Evolutionary conservation across 2,113 vertebrate species (phyloP), one percentile per base, ranked within the genome.

Genomic region (Azemiops feae): DNA sequence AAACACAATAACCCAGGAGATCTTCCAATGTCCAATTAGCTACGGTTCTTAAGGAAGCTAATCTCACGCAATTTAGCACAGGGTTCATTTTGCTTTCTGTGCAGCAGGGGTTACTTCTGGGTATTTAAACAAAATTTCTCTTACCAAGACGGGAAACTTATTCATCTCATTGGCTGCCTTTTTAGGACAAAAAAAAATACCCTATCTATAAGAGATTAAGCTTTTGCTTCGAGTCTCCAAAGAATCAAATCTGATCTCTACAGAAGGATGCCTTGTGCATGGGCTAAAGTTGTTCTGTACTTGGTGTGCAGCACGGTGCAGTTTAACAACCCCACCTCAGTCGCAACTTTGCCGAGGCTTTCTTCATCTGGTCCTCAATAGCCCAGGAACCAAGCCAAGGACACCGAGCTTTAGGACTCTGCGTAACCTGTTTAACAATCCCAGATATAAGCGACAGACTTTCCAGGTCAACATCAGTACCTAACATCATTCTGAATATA

Each of bases 61-160:
- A 95, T 93, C 93, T 92, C 92, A 91, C 23, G 81, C 92, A 92
- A 95, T 91, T 93, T 96, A 94, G 87, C 94, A 50, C 74, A 92
- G 47, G 47, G 25, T 45, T 88, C 7, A 12, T 2, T n/a, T 93
- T 16, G 92, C 88, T 74, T 92, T 55, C 22, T 81, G 27, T 43
- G 43, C 27, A 45, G 0, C 8, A n/a, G 4, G 30, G 39, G 25
- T 89, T 91, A 30, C 22, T 30, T 12, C 54, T 22, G 52, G 2
- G 23, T 47, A 45, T 45, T 92, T 69, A 47, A 81, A 81, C 18
- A 47, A 85, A 88, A 88, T 93, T 90, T 93, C 25, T 16, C 8
- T 57, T n/a, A 55, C 34, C n/a, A 93, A 94, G 91, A 54, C n/a
- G 30, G 60, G 30, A 5, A 69, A 69, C 4, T 8, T 50, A 50